Conservation (phyloP, 2,888 invertebrate genomes). For the Keiferia lycopersicella region DNA sequence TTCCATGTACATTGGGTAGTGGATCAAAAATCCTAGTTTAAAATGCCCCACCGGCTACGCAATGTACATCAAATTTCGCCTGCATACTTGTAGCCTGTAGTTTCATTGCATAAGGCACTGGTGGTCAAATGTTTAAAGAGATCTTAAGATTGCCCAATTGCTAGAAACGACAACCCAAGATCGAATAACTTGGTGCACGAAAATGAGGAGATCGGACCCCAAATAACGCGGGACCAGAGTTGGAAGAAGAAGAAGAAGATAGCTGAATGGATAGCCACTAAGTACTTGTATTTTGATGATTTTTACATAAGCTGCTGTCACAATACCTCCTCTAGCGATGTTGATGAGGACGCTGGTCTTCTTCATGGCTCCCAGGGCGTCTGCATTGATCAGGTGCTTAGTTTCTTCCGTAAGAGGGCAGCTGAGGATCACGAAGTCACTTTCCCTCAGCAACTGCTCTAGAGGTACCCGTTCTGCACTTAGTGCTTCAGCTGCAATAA, state of each 20-base stretch:
- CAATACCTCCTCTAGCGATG: conserved; percentile 85
- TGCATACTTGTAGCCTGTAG: too few species aligned
- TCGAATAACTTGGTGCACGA: background rate
- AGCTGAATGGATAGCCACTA: too few species aligned
- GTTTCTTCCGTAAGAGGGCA: conserved; percentile 87
- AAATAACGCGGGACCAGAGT: too few species aligned
- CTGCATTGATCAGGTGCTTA: conserved; percentile 84
- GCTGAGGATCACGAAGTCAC: conserved; percentile 88
- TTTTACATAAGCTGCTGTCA: background rate
- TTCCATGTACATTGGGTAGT: too few species aligned
- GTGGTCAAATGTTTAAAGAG: conserved; percentile 18
- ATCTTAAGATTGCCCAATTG: conserved; percentile 13
- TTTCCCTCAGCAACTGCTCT: conserved; percentile 84
- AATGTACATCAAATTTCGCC: too few species aligned
- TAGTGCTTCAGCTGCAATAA: conserved; percentile 42
- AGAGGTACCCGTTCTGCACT: conserved; percentile 84
- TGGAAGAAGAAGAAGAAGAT: too few species aligned
- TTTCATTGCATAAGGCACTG: too few species aligned
- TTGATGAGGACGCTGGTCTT: conserved; percentile 88
- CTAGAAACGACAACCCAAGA: conserved; percentile 1
- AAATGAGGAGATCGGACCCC: background rate
- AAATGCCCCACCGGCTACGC: too few species aligned
- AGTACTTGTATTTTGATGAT: too few species aligned
- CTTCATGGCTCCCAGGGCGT: conserved; percentile 88
- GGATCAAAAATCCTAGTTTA: too few species aligned